Base-by-base conservation (phyloP, 2,888 invertebrate species). In the Meiosimyza platycephala region DNA sequence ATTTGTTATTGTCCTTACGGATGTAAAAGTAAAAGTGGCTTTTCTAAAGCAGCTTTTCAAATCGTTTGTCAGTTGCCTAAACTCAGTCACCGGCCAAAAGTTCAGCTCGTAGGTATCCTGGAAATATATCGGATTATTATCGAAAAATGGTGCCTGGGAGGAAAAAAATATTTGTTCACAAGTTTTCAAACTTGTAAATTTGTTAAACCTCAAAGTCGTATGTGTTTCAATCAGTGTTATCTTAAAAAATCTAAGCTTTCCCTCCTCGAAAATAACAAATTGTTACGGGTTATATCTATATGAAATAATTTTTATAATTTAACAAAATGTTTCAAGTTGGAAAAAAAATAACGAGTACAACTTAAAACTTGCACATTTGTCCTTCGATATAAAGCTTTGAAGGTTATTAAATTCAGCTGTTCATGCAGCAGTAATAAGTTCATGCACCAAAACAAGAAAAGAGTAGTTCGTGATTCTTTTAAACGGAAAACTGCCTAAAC, bases 21-120 rank as follows among this genome's bases (percentile, higher is more conserved):
- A 40, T 7, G 52, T 62, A 40, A 62, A 70, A 62, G 70, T 52
- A 54, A 62, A 70, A 70, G 70, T 70, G 47, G 40, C 51, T 52
- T 28, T 50, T 16, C 12, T 52, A 47, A 50, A n/a, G 59, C 57
- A 47, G 68, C 50, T 13, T 40, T 33, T 16, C 15, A 13, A 16
- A 65, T 52, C 13, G 65, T 12, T 47, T 47, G n/a, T 11, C 33
- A 54, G 13, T 64, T 15, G 64, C 7, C 50, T 22, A 64, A 64
- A 50, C 22, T 64, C 60, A 60, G 67, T 67, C 55, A 55, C 59
- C 70, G 54, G 62, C 52, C 70, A 62, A 51, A 11, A 70, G 62
- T 62, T 12, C 12, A 70, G 62, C 70, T 62, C 52, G 62, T 40
- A 62, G 62, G 52, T 62, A 70, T 70, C 70, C 62, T 62, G 51